Evolutionary conservation across 2,113 vertebrate genomes (phyloP).

Genomic region (Uria lomvia): DNA sequence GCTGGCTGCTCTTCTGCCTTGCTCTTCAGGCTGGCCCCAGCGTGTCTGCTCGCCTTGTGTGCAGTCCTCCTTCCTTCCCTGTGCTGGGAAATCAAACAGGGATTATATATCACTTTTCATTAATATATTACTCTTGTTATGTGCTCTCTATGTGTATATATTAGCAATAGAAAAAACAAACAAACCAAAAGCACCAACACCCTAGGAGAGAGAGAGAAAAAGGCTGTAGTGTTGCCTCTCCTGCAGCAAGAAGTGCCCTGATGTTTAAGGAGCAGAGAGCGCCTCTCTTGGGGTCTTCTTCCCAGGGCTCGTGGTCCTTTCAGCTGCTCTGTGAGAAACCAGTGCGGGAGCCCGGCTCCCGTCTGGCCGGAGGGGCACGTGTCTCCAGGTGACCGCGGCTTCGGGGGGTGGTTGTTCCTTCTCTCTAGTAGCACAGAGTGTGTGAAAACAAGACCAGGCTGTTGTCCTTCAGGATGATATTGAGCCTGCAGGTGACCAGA

Average conservation of each 20-base stretch:
- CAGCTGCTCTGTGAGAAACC: neutral
- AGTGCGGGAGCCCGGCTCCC: neutral
- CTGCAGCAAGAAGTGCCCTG: neutral
- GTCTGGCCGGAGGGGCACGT: neutral
- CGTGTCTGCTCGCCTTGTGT: accelerated
- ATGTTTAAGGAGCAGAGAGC: neutral
- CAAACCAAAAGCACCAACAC: neutral
- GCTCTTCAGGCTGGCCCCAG: neutral
- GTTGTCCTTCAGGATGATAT: neutral
- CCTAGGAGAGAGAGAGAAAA: no score
- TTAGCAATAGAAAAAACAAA: neutral
- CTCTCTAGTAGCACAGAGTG: no score
- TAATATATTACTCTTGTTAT: neutral
- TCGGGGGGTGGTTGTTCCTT: neutral
- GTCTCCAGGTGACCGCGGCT: neutral
- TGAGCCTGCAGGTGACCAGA: neutral
- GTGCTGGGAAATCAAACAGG: neutral
- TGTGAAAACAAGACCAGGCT: neutral
- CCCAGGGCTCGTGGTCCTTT: neutral
- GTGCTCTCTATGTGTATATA: neutral
- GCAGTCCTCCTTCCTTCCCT: neutral
- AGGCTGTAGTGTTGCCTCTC: neutral
- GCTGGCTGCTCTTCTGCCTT: neutral
- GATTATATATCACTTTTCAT: neutral
- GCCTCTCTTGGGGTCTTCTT: no score